Conservation (phyloP, 2,113 vertebrate species). For the Galbula dea region DNA sequence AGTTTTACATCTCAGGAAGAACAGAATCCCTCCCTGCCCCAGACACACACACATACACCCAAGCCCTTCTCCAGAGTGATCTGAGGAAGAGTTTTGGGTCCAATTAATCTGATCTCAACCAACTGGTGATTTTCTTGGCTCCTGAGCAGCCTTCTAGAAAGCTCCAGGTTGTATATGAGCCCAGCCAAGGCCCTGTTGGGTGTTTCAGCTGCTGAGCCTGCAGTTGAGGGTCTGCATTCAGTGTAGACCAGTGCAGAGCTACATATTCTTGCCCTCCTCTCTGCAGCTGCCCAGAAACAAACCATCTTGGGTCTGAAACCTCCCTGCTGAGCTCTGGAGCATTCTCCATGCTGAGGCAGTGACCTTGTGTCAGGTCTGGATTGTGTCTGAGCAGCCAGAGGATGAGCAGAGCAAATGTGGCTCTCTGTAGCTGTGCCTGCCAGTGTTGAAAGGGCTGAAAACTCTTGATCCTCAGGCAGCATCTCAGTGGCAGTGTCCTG, state of each 20-base stretch:
- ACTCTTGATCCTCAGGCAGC: not conserved
- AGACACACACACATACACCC: fast-evolving
- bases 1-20: not conserved
- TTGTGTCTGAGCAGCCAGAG: not conserved
- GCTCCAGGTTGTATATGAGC: not conserved
- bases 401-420: fast-evolving
- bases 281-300: not conserved
- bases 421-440: not conserved
- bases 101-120: not conserved
- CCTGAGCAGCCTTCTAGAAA: not conserved
- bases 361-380: not conserved
- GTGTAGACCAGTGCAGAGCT: not conserved
- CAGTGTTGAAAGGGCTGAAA: not conserved
- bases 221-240: not conserved
- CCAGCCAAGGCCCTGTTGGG: not conserved
- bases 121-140: not conserved
- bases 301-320: not conserved
- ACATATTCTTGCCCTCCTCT: not conserved
- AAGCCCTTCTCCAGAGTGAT: not conserved
- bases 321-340: fast-evolving
- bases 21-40: too few relatives aligned
- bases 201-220: not conserved
- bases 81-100: not conserved
- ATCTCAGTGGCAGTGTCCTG: fast-evolving
- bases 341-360: fast-evolving